Evolutionary conservation across 2,797 vertebrate genomes (phyloP).

Genomic region (Brachyrhaphis roseni): DNA sequence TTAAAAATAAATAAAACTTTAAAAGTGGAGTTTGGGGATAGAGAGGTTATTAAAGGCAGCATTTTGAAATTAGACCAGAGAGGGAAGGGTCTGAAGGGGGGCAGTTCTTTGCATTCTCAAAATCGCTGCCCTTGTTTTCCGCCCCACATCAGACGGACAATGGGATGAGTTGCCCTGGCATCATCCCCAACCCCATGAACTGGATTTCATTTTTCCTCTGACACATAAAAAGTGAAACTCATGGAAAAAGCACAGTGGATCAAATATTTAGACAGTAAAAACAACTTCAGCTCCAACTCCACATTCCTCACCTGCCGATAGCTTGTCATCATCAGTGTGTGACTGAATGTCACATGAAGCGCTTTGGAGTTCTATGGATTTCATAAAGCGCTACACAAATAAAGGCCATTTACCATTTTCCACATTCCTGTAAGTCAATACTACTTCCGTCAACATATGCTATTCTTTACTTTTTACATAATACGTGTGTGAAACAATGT

Average conservation of each 20-base stretch:
- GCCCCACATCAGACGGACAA: slow-evolving; percentile 82
- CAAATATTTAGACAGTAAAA: background rate
- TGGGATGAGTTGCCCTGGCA: slow-evolving; percentile 59
- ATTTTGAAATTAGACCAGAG: slow-evolving; percentile 18
- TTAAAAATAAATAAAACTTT: background rate
- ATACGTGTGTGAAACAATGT: background rate
- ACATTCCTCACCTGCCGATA: background rate
- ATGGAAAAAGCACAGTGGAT: slow-evolving; percentile 9
- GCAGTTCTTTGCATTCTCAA: slow-evolving; percentile 62
- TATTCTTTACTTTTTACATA: background rate
- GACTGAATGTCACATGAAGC: too few relatives aligned
- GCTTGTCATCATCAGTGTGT: too few relatives aligned
- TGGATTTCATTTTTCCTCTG: slow-evolving; percentile 11
- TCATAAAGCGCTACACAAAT: too few relatives aligned
- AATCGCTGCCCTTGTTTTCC: slow-evolving; percentile 79
- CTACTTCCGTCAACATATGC: background rate
- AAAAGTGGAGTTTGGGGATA: background rate
- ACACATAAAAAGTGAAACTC: slow-evolving; percentile 23
- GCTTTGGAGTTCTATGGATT: too few relatives aligned
- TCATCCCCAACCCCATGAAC: slow-evolving; percentile 25
- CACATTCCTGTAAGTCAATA: background rate
- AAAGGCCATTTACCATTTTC: too few relatives aligned
- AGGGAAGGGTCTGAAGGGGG: slow-evolving; percentile 11
- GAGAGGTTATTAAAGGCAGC: slow-evolving; percentile 15
- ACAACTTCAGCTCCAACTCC: background rate